A percentile compares a stretch with the other conserved stretches of the same genome.
Evolutionary conservation across 37 sponge, comb jelly and placozoan species (phyloP).

Genomic region (Agelas oroides): DNA sequence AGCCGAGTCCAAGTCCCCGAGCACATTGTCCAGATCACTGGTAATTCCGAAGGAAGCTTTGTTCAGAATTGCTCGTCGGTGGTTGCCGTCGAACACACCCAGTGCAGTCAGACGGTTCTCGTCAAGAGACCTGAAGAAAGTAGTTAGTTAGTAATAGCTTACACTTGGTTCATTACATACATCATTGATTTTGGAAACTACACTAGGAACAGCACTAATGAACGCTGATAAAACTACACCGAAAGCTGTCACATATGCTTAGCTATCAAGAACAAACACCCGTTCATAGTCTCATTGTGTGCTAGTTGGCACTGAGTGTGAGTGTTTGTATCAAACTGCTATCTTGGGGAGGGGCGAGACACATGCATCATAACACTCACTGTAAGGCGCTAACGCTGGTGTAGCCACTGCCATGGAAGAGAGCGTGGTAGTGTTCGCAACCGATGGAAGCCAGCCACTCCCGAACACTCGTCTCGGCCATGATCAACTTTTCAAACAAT

Average conservation of each 20-base stretch:
- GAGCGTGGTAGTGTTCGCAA: slow-evolving; percentile 40
- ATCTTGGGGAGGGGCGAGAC: too few relatives aligned
- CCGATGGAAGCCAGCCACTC: slow-evolving; percentile 48
- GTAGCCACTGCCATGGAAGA: slow-evolving; percentile 56
- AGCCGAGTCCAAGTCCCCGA: slow-evolving; percentile 59
- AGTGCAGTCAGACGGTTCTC: slow-evolving; percentile 11
- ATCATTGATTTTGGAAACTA: too few relatives aligned
- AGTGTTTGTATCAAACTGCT: neutral
- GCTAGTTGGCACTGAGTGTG: neutral
- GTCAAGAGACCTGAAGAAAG: slow-evolving; percentile 10
- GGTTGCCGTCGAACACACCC: slow-evolving; percentile 52
- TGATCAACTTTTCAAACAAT: neutral
- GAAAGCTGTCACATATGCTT: too few relatives aligned
- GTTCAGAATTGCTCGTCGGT: slow-evolving; percentile 50
- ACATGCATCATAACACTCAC: slow-evolving; percentile 30
- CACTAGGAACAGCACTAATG: too few relatives aligned
- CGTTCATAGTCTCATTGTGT: neutral
- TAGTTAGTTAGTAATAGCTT: neutral
- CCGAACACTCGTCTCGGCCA: slow-evolving; percentile 29
- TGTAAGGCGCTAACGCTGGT: slow-evolving; percentile 16
- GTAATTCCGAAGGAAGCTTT: slow-evolving; percentile 10
- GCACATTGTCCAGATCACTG: slow-evolving; percentile 60
- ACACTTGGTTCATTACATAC: too few relatives aligned
- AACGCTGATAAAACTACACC: too few relatives aligned
- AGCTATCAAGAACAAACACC: too few relatives aligned